These are phyloP conservation scores for Triplophysa dalaica DNA, from an alignment of 2,113 vertebrate species.

Conservation along the genomic window DNA sequence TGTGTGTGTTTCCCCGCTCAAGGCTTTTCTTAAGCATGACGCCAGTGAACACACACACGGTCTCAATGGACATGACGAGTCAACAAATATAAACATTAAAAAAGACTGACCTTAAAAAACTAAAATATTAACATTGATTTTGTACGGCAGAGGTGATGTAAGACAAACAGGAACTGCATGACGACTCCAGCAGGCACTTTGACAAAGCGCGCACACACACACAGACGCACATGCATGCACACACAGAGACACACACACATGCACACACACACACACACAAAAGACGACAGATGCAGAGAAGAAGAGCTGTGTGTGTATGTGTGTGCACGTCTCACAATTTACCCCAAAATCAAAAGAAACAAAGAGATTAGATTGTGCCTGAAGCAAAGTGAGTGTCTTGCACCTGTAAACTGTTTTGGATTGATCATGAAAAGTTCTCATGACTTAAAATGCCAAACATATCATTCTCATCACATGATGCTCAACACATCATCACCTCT, in stretches of 20 bases:
- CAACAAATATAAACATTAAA: constrained; percentile 56
- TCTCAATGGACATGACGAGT: constrained; percentile 49
- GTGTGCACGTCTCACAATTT: not conserved
- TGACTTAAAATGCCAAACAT: no score
- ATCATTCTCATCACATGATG: no score
- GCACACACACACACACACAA: constrained; percentile 56
- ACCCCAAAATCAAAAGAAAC: not conserved
- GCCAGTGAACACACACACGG: constrained; percentile 35
- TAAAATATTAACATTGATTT: constrained; percentile 55
- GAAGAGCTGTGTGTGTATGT: no score
- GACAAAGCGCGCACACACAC: constrained; percentile 68
- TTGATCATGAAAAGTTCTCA: no score
- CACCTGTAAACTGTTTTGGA: no score
- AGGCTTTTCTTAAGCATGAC: constrained; percentile 40
- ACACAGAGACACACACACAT: constrained; percentile 57
- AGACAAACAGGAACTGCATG: constrained; percentile 69
- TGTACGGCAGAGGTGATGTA: constrained; percentile 49
- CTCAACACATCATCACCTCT: no score
- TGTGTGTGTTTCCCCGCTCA: constrained; percentile 13
- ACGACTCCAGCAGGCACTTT: constrained; percentile 69
- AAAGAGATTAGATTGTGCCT: not conserved
- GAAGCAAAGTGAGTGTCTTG: not conserved
- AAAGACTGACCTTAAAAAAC: not conserved
- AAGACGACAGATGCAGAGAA: not conserved
- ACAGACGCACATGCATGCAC: no score